Evolutionary conservation across 2,113 vertebrate genomes (phyloP), one percentile per base, ranked within the genome.

Genomic region (Podilymbus podiceps): DNA sequence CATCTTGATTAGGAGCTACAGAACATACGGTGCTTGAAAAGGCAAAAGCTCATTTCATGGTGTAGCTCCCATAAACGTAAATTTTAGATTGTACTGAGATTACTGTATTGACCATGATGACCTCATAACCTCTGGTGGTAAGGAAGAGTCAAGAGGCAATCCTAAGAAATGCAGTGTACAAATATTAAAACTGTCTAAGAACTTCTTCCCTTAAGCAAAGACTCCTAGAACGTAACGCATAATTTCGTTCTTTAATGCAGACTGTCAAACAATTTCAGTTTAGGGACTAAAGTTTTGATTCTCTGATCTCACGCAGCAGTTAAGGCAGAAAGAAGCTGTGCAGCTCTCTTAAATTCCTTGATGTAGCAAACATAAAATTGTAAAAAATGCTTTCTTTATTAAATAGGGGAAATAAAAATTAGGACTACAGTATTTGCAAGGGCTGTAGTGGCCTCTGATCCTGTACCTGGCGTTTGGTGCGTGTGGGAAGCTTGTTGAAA

Each of bases 201-300:
- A 42, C 23, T 38, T 12, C 25, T 89, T 92, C 33, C 6, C 49
- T 60, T 40, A 6, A 40, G 31, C 38, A 47, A 28, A 68, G 25
- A 5, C 28, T 59, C 22, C 35, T 50, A 38, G 42, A 62, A 27
- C 4, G 5, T 12, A 10, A 10, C 0, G 0, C 7, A 2, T 46
- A 14, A 58, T 38, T 8, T 12, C 12, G 8, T 33, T 72, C 4
- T 42, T 60, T 27, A 50, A n/a, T 47, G 50, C 24, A 53, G 50
- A 15, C 28, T 58, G 40, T 55, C 49, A 14, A 76, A 49, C 12
- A n/a, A 18, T 60, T 68, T 77, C 44, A 40, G 0, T 69, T 72
- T 0, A 52, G 56, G 20, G 15, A 10, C n/a, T 52, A 12, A 60
- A 60, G 13, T 8, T 81, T 38, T 58, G 33, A 7, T 76, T 75